A percentile compares a stretch with the other conserved stretches of the same genome.
Conservation (phyloP, 2,888 invertebrate genomes). For the Macaria notata region DNA sequence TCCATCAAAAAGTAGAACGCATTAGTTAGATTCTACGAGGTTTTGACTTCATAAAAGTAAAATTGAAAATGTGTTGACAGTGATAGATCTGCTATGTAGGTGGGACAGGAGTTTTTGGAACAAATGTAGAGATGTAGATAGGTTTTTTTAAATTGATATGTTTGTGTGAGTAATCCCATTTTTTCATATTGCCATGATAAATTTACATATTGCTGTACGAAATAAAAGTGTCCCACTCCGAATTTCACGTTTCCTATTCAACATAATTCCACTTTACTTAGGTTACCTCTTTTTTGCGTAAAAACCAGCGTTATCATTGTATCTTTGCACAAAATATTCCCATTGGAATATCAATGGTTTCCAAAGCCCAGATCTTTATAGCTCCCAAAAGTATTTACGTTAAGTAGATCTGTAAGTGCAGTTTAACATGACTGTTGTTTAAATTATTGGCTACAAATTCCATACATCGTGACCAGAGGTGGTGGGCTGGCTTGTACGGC, state of each 20-base stretch:
- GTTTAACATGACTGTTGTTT: constrained; percentile 48
- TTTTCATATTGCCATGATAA: no score
- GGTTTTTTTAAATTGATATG: no score
- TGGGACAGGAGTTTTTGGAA: not conserved
- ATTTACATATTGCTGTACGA: no score
- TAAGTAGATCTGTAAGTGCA: constrained; percentile 46
- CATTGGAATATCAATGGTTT: no score
- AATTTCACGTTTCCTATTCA: no score
- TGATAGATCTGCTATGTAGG: constrained; percentile 13
- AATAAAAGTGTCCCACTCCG: no score
- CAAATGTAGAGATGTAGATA: not conserved
- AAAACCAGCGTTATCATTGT: no score
- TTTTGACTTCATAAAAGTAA: constrained; percentile 27
- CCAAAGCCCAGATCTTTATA: not conserved
- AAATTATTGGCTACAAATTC: constrained; percentile 76
- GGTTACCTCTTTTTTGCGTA: no score
- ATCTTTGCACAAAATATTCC: no score
- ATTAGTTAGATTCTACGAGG: constrained; percentile 15
- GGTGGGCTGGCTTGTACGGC: constrained; percentile 56
- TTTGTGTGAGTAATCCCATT: no score
- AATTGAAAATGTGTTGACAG: constrained; percentile 20
- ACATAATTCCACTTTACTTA: no score
- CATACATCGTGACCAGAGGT: constrained; percentile 67
- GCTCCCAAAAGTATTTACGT: constrained; percentile 33
- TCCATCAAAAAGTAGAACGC: constrained; percentile 49